Evolutionary conservation across 2,113 vertebrate genomes (phyloP).

Genomic region (Tachycineta bicolor): DNA sequence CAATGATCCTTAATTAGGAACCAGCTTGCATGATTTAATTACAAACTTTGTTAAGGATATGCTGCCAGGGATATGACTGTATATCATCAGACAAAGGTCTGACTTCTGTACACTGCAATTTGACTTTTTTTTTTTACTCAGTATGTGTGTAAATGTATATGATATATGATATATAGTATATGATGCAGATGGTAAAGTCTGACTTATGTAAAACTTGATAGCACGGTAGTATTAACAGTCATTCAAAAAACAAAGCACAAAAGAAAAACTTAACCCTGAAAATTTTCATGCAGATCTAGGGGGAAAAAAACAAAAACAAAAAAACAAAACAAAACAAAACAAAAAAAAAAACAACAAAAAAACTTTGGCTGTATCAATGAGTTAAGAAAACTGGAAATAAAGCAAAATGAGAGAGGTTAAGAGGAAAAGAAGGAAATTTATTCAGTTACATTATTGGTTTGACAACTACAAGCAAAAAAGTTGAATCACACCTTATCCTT

Average conservation of each 20-base stretch:
- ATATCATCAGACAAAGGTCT: neutral
- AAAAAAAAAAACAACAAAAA: too few relatives aligned
- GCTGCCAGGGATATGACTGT: neutral
- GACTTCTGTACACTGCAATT: neutral
- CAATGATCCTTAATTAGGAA: neutral
- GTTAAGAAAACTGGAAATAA: neutral
- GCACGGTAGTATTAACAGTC: neutral
- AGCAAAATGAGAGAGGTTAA: neutral
- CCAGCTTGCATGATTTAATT: neutral
- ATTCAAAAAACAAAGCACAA: neutral
- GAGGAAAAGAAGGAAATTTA: neutral
- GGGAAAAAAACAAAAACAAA: neutral
- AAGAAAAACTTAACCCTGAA: neutral
- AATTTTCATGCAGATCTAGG: neutral
- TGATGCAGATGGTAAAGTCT: neutral
- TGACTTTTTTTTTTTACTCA: neutral
- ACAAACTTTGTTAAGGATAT: neutral
- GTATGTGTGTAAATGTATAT: neutral
- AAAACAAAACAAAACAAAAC: too few relatives aligned
- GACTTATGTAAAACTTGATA: neutral
- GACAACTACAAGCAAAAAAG: neutral
- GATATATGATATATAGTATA: too few relatives aligned
- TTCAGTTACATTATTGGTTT: neutral
- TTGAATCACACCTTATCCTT: neutral
- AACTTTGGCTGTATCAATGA: neutral